A percentile compares a stretch with the other conserved stretches of the same genome.
phyloP scores from a whole-genome alignment of 2,888 invertebrate species.

The Ectobius pallidus region DNA sequence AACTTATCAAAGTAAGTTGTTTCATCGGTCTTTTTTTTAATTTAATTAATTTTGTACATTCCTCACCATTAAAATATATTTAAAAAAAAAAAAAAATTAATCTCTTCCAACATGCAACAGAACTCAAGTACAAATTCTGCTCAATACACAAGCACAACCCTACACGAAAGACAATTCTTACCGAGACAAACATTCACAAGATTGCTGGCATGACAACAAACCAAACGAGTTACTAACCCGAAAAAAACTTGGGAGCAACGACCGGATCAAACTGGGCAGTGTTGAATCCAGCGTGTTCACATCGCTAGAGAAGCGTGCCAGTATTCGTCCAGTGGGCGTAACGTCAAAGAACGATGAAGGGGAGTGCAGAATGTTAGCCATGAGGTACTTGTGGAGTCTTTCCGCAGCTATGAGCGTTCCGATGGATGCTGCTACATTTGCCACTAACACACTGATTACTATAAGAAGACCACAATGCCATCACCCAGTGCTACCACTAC shows the following conservation, averaged over 20 bases:
- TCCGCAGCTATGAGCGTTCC: constrained; percentile 66
- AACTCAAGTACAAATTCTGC: too few relatives aligned
- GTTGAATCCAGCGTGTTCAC: constrained; percentile 61
- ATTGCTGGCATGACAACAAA: not conserved
- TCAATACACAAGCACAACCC: too few relatives aligned
- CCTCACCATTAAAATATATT: too few relatives aligned
- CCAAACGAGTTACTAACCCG: not conserved
- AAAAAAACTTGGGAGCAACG: not conserved
- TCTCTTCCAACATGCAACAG: too few relatives aligned
- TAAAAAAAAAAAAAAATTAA: too few relatives aligned
- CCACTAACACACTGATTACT: constrained; percentile 60
- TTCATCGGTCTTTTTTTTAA: too few relatives aligned
- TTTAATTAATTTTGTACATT: too few relatives aligned
- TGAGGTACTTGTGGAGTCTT: constrained; percentile 63
- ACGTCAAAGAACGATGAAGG: constrained; percentile 73
- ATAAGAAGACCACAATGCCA: too few relatives aligned
- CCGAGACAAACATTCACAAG: too few relatives aligned
- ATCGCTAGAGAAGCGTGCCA: constrained; percentile 67
- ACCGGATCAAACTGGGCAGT: constrained; percentile 48
- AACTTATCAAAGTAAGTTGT: too few relatives aligned
- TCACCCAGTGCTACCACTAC: too few relatives aligned
- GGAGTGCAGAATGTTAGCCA: constrained; percentile 68
- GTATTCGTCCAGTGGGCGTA: constrained; percentile 76
- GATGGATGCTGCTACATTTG: constrained; percentile 62
- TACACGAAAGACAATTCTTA: too few relatives aligned